These are phyloP conservation scores for Mesocricetus auratus DNA, from an alignment of 2,113 vertebrate species.

Conservation along the genomic window DNA sequence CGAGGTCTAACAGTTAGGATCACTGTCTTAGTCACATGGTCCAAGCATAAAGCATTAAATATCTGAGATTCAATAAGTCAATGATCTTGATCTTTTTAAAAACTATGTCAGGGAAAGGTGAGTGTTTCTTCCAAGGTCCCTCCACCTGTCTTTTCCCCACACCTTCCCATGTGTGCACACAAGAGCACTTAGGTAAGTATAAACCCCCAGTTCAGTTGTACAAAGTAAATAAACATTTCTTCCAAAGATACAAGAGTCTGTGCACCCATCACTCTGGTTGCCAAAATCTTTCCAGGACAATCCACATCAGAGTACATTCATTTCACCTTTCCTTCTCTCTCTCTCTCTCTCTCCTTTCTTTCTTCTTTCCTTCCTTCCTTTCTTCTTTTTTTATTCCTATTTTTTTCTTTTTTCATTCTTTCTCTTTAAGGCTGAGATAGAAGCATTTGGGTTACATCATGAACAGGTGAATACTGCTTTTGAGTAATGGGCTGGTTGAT, in stretches of 20 bases:
- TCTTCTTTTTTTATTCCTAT: too few species aligned
- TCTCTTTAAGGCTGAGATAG: conserved; percentile 41
- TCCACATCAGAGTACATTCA: neutral
- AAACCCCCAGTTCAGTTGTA: neutral
- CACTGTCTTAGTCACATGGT: neutral
- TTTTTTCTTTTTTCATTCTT: neutral
- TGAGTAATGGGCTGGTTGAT: conserved; percentile 21
- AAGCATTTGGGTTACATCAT: neutral
- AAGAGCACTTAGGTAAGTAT: neutral
- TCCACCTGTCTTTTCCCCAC: neutral
- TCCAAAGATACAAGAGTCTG: conserved; percentile 26
- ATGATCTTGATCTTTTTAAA: neutral
- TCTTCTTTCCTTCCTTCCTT: too few species aligned
- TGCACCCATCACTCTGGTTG: neutral
- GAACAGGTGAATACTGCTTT: conserved; percentile 9
- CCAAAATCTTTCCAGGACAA: conserved; percentile 31
- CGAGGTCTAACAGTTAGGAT: neutral
- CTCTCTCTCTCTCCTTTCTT: too few species aligned
- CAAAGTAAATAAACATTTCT: conserved; percentile 59
- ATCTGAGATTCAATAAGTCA: neutral
- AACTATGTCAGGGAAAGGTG: neutral
- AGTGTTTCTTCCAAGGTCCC: neutral
- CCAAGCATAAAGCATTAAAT: neutral
- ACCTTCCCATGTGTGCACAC: neutral
- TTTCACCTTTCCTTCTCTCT: neutral